phyloP scores from a whole-genome alignment of 2,888 invertebrate genomes.

The Zaprionus lineosus region DNA sequence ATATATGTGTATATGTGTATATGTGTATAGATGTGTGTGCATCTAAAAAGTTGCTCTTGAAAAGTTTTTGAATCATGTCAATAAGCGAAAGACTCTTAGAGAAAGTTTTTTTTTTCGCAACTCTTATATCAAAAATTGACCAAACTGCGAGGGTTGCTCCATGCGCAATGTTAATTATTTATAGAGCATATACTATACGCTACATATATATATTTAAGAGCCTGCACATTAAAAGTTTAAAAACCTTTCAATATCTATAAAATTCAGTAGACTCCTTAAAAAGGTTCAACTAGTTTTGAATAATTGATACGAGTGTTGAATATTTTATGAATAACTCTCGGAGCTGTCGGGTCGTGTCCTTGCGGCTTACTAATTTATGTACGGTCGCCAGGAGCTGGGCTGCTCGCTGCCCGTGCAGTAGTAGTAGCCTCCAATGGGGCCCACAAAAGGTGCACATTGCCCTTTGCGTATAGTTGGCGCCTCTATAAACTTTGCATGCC shows the following conservation, averaged over 20 bases:
- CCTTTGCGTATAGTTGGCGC: constrained; percentile 11
- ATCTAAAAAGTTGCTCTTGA: constrained; percentile 25
- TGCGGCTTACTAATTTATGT: constrained; percentile 71
- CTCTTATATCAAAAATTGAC: constrained; percentile 18
- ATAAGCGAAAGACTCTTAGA: constrained; percentile 66
- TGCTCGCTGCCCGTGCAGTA: no score
- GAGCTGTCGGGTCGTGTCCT: constrained; percentile 11
- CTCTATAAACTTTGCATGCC: constrained; percentile 26
- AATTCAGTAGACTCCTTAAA: not conserved
- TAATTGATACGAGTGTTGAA: constrained; percentile 26
- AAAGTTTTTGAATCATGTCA: constrained; percentile 60
- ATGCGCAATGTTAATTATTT: no score
- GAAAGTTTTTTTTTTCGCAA: constrained; percentile 21
- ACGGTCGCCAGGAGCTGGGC: constrained; percentile 18
- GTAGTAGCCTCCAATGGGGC: no score
- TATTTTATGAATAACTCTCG: constrained; percentile 28
- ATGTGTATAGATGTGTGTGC: constrained; percentile 3
- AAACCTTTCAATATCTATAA: not conserved
- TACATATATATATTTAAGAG: not conserved
- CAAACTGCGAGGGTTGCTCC: constrained; percentile 18
- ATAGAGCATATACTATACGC: no score
- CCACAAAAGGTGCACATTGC: constrained; percentile 48
- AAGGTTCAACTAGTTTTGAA: constrained; percentile 10
- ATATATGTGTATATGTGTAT: not conserved
- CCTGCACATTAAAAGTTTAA: no score